Base-by-base conservation (phyloP, 2,797 vertebrate genomes). In the Anguilla marmorata region DNA sequence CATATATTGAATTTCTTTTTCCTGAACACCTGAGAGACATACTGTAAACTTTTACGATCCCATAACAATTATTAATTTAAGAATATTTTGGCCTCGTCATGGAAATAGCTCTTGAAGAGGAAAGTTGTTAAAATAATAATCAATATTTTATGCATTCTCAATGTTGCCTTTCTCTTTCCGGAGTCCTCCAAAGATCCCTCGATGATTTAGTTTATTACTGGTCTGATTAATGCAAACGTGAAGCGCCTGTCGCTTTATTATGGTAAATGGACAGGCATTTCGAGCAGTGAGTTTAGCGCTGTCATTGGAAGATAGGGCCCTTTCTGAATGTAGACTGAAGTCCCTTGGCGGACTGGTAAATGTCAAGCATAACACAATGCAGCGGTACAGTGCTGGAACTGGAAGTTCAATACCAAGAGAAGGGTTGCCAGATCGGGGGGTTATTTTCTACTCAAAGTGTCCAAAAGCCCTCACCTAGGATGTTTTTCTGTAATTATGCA, bases 81-180 rank as follows among this genome's bases (percentile, higher is more conserved):
- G 79, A 48, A 45, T 19, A 82, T 5, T 50, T 2, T 50, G 45
- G n/a, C 79, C 41, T 82, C 45, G 0, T 82, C 21, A 27, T 82
- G 50, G 21, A 45, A 82, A 12, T n/a, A 82, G 41, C 24, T 50
- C 19, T 41, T 21, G 16, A 41, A 45, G 80, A 24, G 24, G 80
- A 52, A 50, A 52, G 45, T 27, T 50, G n/a, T 30, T n/a, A 56
- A 52, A 50, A 33, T 52, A 84, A 84, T 84, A 84, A 54, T 30
- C n/a, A 84, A 84, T 58, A 33, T 33, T 52, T 83, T 16, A 84
- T 56, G 52, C 52, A 84, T 33, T 84, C 83, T 84, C 52, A 14
- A 7, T 84, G 50, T 58, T 84, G 27, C 52, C n/a, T 84, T 12
- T 84, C 52, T 30, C 45, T 54, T 14, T 37, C 74, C 37, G 45